These are phyloP conservation scores for Cheilosia soror DNA, from an alignment of 2,888 invertebrate species.

Conservation along the genomic window DNA sequence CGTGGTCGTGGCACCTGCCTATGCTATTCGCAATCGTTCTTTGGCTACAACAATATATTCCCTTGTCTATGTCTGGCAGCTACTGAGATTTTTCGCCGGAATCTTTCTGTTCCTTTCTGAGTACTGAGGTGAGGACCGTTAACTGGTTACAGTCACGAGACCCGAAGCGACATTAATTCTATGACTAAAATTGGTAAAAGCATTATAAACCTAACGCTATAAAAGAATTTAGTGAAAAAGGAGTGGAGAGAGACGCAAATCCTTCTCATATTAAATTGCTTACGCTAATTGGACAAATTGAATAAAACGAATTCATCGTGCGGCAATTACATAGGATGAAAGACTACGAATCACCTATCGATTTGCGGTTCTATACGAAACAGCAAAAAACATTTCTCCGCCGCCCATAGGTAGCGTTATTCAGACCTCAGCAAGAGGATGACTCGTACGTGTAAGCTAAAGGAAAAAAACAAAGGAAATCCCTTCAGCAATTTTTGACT, in stretches of 20 bases:
- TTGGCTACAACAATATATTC: too few species aligned
- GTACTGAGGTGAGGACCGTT: too few species aligned
- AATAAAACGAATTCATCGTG: constrained; percentile 12
- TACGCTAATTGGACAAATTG: constrained; percentile 55
- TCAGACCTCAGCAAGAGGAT: constrained; percentile 52
- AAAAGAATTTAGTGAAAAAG: too few species aligned
- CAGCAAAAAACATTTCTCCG: constrained; percentile 22
- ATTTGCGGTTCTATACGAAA: constrained; percentile 17
- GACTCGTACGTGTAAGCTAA: constrained; percentile 1
- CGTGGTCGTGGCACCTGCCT: too few species aligned
- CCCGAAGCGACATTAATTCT: too few species aligned
- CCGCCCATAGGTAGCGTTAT: constrained; percentile 62
- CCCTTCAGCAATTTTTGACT: constrained; percentile 13
- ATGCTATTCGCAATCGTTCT: too few species aligned
- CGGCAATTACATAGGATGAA: constrained; percentile 35
- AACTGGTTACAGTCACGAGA: too few species aligned
- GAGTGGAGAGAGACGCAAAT: background rate
- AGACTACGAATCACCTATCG: constrained; percentile 1
- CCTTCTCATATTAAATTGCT: background rate
- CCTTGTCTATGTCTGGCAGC: too few species aligned
- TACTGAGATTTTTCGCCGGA: too few species aligned
- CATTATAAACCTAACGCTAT: too few species aligned
- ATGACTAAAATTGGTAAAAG: too few species aligned
- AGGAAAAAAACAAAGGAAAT: constrained; percentile 55
- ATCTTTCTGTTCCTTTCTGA: too few species aligned